Base-by-base conservation (phyloP, 2,113 vertebrate species). In the Dasyprocta punctata region DNA sequence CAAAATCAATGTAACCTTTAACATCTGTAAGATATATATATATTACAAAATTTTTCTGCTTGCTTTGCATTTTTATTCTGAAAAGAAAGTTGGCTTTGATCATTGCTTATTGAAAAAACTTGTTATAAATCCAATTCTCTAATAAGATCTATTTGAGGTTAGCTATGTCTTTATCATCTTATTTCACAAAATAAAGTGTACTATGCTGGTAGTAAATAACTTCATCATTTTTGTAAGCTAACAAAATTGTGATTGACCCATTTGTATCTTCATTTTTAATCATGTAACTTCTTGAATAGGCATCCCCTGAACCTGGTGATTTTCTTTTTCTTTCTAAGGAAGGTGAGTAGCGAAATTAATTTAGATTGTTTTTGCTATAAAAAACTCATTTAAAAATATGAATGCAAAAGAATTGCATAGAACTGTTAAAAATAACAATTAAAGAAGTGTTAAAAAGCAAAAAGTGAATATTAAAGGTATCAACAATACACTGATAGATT, bases 31-130 rank as follows among this genome's bases (percentile, higher is more conserved):
- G 77, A 65, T 82, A 54, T 38, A 26, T 38, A 26, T 47, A 92
- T 93, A 20, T 82, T 98, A 98, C 98, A 98, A 98, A 98, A 98
- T 98, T 99, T 98, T 99, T 99, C 98, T 98, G 98, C 98, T 99
- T 99, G 98, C 99, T 99, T 98, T 99, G 98, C 98, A 99, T 99
- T 99, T 99, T 99, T 98, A 99, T 98, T 99, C 98, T 99, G 98
- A 99, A 99, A 98, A 99, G 98, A 99, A 98, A 98, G 98, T 98
- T 99, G 98, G 98, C 99, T 98, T 99, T 99, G 98, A 98, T 98
- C 98, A 98, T 99, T 99, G 99, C 98, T 99, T 99, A 99, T 99
- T 99, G 99, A 99, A 99, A 98, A 99, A 98, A 98, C 99, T 99
- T 99, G 98, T 99, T 99, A 98, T 99, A 99, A 99, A 99, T 99